These are phyloP conservation scores for Lepidonotus clava DNA, from an alignment of 2,888 invertebrate species.

Conservation along the genomic window DNA sequence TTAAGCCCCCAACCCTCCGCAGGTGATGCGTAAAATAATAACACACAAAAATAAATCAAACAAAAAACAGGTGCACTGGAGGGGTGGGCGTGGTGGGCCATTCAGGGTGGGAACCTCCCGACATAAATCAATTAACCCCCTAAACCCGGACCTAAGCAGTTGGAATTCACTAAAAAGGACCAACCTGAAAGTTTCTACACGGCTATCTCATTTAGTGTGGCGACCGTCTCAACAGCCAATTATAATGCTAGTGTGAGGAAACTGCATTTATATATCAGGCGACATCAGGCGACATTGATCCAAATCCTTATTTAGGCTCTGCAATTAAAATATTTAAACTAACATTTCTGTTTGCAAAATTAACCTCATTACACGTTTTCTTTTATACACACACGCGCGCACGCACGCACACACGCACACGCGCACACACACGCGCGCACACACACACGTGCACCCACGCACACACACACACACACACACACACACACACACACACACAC, in stretches of 20 bases:
- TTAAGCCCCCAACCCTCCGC: neutral
- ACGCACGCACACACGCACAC: neutral
- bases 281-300: too few relatives aligned
- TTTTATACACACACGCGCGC: neutral
- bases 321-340: too few relatives aligned
- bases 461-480: neutral
- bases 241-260: too few relatives aligned
- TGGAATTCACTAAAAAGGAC: too few relatives aligned
- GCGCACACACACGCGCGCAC: neutral
- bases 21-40: neutral
- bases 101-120: neutral
- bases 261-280: too few relatives aligned
- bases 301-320: too few relatives aligned
- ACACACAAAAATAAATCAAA: neutral
- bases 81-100: neutral
- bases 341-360: too few relatives aligned
- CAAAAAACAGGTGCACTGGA: neutral
- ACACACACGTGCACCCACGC: neutral
- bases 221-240: too few relatives aligned
- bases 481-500: neutral
- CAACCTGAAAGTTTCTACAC: too few relatives aligned
- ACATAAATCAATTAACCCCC: neutral
- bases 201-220: too few relatives aligned
- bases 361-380: too few relatives aligned
- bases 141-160: too few relatives aligned